A percentile compares a stretch with the other conserved stretches of the same genome.
These are phyloP conservation scores for Desmodus rotundus DNA, from an alignment of 2,113 vertebrate genomes.

Conservation along the genomic window DNA sequence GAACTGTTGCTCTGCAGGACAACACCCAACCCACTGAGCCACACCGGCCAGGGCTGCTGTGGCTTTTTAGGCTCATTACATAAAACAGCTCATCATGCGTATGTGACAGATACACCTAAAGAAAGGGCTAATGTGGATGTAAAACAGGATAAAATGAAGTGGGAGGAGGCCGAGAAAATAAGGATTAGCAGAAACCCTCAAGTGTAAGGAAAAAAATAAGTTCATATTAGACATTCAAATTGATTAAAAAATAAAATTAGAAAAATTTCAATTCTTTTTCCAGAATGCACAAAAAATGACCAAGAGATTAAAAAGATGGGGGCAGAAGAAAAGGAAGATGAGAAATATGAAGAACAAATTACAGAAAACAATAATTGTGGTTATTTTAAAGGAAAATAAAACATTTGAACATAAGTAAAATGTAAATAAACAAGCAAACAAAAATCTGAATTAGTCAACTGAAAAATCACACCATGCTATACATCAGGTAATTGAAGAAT, in stretches of 20 bases:
- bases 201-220: background rate
- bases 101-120: background rate
- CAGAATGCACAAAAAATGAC: background rate
- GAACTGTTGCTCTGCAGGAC: too few species aligned
- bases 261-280: background rate
- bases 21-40: too few species aligned
- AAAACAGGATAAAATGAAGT: background rate
- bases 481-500: background rate
- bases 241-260: background rate
- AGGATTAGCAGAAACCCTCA: background rate
- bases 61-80: background rate
- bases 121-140: background rate
- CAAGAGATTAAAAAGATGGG: background rate
- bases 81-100: background rate
- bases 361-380: background rate
- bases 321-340: background rate
- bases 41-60: too few species aligned
- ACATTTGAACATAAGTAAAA: background rate
- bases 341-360: background rate
- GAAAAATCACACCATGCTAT: background rate
- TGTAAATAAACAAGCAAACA: background rate
- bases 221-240: background rate
- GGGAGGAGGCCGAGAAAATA: background rate
- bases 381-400: background rate
- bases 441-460: background rate